Conservation (phyloP, 2,888 invertebrate genomes). For the Choristoneura rosaceana region DNA sequence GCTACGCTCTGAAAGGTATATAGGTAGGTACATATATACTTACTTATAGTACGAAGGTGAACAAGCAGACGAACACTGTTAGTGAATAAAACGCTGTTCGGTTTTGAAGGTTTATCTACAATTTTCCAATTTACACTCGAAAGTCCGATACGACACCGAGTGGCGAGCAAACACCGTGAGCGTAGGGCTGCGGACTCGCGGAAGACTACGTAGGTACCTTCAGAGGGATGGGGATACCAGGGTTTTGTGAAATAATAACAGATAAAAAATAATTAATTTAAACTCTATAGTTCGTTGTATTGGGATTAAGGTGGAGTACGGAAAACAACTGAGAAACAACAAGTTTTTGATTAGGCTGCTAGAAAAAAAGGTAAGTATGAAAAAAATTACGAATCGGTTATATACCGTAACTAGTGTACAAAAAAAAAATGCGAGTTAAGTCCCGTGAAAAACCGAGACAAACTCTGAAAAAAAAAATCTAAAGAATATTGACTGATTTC, state of each 20-base stretch:
- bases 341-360: too few species aligned
- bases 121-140: slow-evolving; percentile 70
- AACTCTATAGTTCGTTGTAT: background rate
- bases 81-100: slow-evolving; percentile 27
- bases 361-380: too few species aligned
- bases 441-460: too few species aligned
- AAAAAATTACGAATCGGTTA: too few species aligned
- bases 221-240: background rate
- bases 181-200: background rate
- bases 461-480: too few species aligned
- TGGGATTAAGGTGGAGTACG: too few species aligned
- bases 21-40: background rate
- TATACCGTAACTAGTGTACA: too few species aligned
- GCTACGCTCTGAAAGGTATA: too few species aligned
- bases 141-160: slow-evolving; percentile 72
- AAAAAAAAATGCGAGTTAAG: too few species aligned
- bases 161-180: slow-evolving; percentile 62
- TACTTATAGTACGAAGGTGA: background rate
- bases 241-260: background rate
- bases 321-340: too few species aligned
- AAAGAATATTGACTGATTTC: too few species aligned
- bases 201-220: background rate
- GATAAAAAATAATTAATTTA: background rate
- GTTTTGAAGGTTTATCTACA: slow-evolving; percentile 53
- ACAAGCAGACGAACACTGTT: background rate